Base-by-base conservation (phyloP, 2,888 invertebrate species). In the Protonemura montana region DNA sequence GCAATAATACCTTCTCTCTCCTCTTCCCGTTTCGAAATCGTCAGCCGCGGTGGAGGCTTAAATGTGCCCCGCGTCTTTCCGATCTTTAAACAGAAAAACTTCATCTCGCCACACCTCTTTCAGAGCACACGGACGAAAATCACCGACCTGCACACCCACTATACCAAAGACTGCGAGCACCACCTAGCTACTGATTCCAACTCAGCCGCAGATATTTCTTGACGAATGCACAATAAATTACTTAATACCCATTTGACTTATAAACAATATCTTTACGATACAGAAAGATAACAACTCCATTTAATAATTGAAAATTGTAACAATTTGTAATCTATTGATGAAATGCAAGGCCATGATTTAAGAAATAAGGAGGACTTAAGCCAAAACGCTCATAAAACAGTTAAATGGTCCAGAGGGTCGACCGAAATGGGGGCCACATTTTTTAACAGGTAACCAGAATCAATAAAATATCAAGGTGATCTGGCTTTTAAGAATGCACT, bases 1-100 rank as follows among this genome's bases (percentile, higher is more conserved):
- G 82, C 82, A 41, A 83, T 83, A 10, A 83, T 83, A 7, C 82
- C 82, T 42, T 83, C 82, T n/a, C 82, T 83, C 82, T 83, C 30
- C 25, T 29, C 16, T n/a, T 41, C 41, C 41, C 41, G 5, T 13
- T 41, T 41, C 13, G 41, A 2, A 10, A 21, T 59, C 78, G 27
- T 25, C 81, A 0, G 29, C 29, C 7, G 76, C 27, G 76, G 76
- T 16, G 84, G 28, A 0, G 42, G 25, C 7, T 42, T 76, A 10
- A 59, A 84, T 0, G 0, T 76, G 2, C 76, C 84, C 27, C 84
- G 26, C n/a, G 76, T 26, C 5, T 76, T 84, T 21, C 84, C 26
- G 76, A 84, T 29, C 21, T 76, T 76, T 26, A 84, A 10, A 29
- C 84, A 84, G 29, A 84, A 84, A 2, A 84, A 28, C 84, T 76